phyloP scores from a whole-genome alignment of 37 sponge, comb jelly and placozoan species.

The Aphrocallistes beatrix region DNA sequence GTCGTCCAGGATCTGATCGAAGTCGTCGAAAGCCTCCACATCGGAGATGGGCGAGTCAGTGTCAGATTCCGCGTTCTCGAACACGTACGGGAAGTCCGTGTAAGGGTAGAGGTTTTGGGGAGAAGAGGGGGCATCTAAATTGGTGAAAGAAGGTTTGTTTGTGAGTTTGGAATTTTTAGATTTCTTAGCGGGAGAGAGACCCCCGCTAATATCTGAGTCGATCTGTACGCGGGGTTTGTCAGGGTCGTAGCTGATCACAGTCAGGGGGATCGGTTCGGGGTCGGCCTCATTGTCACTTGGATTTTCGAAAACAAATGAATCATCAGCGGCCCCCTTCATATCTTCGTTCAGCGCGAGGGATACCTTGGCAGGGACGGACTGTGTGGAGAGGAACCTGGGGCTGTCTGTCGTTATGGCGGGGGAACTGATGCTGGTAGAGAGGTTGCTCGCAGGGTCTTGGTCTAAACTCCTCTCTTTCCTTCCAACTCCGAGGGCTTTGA shows the following conservation, averaged over 20 bases:
- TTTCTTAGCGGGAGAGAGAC: background rate
- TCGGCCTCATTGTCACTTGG: background rate
- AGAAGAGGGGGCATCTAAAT: too few species aligned
- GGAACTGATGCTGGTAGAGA: background rate
- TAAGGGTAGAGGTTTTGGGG: background rate
- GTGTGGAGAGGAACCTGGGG: background rate
- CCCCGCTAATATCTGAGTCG: background rate
- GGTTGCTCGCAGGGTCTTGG: background rate
- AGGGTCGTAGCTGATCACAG: background rate
- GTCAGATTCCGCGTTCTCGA: background rate
- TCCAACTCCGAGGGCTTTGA: background rate
- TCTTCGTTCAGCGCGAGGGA: slow-evolving; percentile 5
- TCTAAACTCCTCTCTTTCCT: background rate
- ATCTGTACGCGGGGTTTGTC: background rate
- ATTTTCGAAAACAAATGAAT: background rate
- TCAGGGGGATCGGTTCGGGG: background rate
- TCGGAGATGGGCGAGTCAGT: background rate
- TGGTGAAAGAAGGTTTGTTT: too few species aligned
- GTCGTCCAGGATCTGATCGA: background rate
- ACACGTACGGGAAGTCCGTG: slow-evolving; percentile 3
- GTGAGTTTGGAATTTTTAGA: background rate
- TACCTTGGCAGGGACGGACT: background rate
- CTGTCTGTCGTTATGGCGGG: background rate
- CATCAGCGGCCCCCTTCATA: background rate
- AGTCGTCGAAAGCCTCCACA: background rate